Evolutionary conservation across 2,113 vertebrate species (phyloP).

Genomic region (Leiothrix lutea): DNA sequence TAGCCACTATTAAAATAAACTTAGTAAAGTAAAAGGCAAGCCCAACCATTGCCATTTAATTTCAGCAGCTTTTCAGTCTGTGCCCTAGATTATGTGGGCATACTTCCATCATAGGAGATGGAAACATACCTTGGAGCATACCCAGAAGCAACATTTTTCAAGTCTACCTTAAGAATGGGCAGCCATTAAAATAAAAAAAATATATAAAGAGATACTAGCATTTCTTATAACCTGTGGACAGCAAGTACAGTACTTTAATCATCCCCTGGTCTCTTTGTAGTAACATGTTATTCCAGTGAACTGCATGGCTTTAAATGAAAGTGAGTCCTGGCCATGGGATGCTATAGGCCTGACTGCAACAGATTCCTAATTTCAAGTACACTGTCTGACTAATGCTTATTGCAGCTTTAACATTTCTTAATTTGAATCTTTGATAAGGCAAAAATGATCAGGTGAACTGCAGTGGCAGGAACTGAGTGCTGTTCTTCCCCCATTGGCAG

Average conservation of each 20-base stretch:
- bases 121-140: neutral
- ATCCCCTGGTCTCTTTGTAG: neutral
- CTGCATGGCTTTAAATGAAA: neutral
- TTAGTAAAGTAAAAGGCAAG: neutral
- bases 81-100: neutral
- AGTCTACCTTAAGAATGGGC: neutral
- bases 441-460: neutral
- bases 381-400: neutral
- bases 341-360: neutral
- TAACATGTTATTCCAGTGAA: neutral
- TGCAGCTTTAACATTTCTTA: neutral
- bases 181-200: neutral
- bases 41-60: neutral
- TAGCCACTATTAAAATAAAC: neutral
- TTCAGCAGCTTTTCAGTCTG: neutral
- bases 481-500: neutral
- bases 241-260: neutral
- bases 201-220: neutral
- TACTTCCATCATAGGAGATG: neutral
- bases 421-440: neutral
- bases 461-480: neutral
- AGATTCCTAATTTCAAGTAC: neutral
- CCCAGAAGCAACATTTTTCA: neutral
- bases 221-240: neutral
- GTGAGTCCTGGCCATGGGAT: neutral